Evolutionary conservation across 2,797 vertebrate species (phyloP).

Genomic region (Sebastolobus alascanus): DNA sequence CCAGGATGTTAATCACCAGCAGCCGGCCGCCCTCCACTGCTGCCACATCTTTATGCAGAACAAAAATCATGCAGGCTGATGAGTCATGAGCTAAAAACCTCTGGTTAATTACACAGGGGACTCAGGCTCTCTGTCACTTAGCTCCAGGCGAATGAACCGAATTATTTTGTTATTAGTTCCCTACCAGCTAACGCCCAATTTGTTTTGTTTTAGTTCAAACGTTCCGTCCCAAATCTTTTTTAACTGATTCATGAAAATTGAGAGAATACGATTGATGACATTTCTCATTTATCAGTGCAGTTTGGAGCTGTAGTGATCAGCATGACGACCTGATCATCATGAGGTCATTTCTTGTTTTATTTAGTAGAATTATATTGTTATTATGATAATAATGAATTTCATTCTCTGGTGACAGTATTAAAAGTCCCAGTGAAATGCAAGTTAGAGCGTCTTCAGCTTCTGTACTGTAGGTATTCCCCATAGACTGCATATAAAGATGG

Average conservation of each 20-base stretch:
- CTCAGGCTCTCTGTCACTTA: constrained; percentile 53
- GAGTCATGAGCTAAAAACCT: constrained; percentile 61
- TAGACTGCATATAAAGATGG: too few relatives aligned
- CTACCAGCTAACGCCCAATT: constrained; percentile 10
- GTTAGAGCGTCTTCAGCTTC: neutral
- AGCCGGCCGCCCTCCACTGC: constrained; percentile 43
- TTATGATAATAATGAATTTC: neutral
- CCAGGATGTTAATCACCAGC: constrained; percentile 39
- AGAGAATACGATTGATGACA: neutral
- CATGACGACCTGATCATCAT: neutral
- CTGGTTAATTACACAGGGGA: constrained; percentile 65
- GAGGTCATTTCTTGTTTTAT: neutral
- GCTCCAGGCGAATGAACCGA: constrained; percentile 54
- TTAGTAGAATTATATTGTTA: neutral
- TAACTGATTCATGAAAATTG: neutral
- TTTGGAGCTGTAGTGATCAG: neutral
- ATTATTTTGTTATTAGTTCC: constrained; percentile 57
- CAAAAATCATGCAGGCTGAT: constrained; percentile 39
- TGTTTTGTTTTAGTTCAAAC: constrained; percentile 23
- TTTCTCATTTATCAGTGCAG: constrained; percentile 6
- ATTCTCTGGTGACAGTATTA: neutral
- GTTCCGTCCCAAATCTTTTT: constrained; percentile 9
- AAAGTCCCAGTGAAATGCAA: neutral
- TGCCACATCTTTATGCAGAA: constrained; percentile 46
- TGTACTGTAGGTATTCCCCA: neutral